Conservation (phyloP, 2,797 vertebrate species). For the Acrossocheilus fasciatus region DNA sequence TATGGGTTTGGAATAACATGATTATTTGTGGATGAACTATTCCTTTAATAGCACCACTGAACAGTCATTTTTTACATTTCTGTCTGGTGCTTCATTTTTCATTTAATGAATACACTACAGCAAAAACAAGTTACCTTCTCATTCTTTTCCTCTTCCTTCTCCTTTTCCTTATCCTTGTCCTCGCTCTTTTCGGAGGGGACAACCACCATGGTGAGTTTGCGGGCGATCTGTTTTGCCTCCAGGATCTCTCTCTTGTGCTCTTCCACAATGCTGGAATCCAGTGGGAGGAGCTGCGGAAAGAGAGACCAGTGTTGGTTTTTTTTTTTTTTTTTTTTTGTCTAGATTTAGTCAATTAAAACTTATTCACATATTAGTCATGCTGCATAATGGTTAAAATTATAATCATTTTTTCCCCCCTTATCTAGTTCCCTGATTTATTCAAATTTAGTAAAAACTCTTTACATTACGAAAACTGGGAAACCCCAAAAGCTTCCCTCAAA, state of each 20-base stretch:
- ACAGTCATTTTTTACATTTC: not conserved
- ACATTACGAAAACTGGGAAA: not conserved
- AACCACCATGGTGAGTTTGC: conserved; percentile 95
- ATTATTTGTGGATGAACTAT: not conserved
- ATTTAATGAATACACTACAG: not conserved
- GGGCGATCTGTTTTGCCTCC: conserved; percentile 95
- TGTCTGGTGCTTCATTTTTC: not conserved
- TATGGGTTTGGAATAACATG: not conserved
- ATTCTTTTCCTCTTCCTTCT: conserved; percentile 96
- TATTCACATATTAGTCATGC: not conserved
- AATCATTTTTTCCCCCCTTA: not conserved
- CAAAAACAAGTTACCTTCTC: conserved; percentile 81
- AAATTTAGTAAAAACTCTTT: not conserved
- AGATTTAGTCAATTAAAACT: not conserved
- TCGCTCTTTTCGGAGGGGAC: conserved; percentile 95
- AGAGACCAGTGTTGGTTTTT: not conserved
- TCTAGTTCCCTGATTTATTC: no score
- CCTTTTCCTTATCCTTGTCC: conserved; percentile 96
- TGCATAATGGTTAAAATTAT: no score
- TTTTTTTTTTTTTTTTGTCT: not conserved
- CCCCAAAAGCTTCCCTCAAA: no score
- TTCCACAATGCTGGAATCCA: conserved; percentile 90
- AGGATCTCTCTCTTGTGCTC: conserved; percentile 92
- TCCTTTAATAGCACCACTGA: not conserved
- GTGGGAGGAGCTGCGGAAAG: conserved; percentile 86